Evolutionary conservation across 1,140 invertebrate genomes (phyloP).

Genomic region (Dreissena rostriformis): DNA sequence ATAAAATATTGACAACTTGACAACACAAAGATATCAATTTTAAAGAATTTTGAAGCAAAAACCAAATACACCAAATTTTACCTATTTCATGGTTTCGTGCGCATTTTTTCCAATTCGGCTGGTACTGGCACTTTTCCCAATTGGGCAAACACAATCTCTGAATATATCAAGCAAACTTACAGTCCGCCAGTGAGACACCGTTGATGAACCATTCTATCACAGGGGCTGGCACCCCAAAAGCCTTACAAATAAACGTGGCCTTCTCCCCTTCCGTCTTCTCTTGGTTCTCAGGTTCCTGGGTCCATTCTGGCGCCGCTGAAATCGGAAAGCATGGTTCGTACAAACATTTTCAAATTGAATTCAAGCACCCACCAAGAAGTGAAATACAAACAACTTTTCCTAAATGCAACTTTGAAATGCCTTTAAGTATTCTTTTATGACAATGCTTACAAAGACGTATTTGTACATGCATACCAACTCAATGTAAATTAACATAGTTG

Average conservation of each 20-base stretch:
- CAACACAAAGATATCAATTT: background rate
- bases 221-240: constrained; percentile 93
- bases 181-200: constrained; percentile 88
- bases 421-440: too few relatives aligned
- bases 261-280: constrained; percentile 96
- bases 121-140: background rate
- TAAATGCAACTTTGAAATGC: too few relatives aligned
- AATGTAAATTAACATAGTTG: too few relatives aligned
- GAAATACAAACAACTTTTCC: too few relatives aligned
- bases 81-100: too few relatives aligned
- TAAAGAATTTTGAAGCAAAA: too few relatives aligned
- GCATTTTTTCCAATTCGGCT: background rate
- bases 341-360: too few relatives aligned
- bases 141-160: background rate
- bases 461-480: too few relatives aligned
- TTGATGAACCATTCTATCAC: constrained; percentile 98
- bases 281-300: constrained; percentile 90
- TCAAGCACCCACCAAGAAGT: too few relatives aligned
- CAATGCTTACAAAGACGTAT: too few relatives aligned
- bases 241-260: constrained; percentile 92
- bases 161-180: constrained; percentile 76
- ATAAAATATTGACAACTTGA: background rate
- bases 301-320: constrained; percentile 87
- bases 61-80: too few relatives aligned
- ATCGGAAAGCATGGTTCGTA: background rate